Conservation (phyloP, 1,140 invertebrate genomes). For the Drosophila nasuta region DNA sequence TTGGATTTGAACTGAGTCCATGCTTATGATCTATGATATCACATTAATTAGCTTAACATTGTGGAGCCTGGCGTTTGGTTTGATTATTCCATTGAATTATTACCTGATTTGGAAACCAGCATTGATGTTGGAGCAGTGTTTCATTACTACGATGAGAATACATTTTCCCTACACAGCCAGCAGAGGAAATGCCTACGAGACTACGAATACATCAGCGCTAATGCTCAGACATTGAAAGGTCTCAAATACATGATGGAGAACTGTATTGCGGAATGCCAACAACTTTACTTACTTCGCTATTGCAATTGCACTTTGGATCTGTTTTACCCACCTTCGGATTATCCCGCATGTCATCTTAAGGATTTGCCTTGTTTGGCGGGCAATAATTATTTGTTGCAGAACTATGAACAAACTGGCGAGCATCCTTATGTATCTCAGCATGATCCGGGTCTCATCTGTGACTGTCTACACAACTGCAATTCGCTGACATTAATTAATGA, state of each 20-base stretch:
- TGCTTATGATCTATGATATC: background rate
- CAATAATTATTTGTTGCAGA: conserved; percentile 56
- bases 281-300: conserved; percentile 57
- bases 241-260: conserved; percentile 76
- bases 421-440: conserved; percentile 42
- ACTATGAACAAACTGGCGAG: conserved; percentile 53
- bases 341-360: conserved; percentile 49
- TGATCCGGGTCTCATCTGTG: conserved; percentile 58
- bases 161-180: conserved; percentile 39
- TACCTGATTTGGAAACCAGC: conserved; percentile 50
- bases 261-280: conserved; percentile 71
- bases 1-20: background rate
- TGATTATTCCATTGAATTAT: conserved; percentile 38
- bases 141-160: conserved; percentile 60
- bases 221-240: conserved; percentile 57
- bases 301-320: conserved; percentile 79
- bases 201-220: conserved; percentile 50
- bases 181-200: conserved; percentile 58
- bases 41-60: conserved; percentile 45
- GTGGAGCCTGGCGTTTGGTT: conserved; percentile 60
- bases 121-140: conserved; percentile 59
- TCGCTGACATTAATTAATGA: conserved; percentile 62
- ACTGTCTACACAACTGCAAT: conserved; percentile 73
- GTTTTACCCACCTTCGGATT: conserved; percentile 69
- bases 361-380: conserved; percentile 70